phyloP scores from a whole-genome alignment of 1,140 invertebrate genomes.

The Fopius arisanus region DNA sequence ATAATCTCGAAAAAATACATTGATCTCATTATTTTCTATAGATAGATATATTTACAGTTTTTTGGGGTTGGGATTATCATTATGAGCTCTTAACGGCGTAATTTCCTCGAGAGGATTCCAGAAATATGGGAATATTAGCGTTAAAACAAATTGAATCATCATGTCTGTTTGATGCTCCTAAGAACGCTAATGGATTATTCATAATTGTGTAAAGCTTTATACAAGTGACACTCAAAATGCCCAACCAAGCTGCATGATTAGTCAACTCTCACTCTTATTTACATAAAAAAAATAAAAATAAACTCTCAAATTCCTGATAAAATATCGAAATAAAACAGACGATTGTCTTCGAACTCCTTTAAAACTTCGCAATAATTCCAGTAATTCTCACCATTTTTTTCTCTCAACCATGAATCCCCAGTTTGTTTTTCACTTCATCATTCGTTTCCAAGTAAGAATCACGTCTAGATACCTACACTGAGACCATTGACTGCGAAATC shows the following conservation, averaged over 20 bases:
- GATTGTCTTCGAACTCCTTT: neutral
- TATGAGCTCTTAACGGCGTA: neutral
- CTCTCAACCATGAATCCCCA: too few species aligned
- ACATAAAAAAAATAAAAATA: slow-evolving; percentile 44
- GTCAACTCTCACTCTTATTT: slow-evolving; percentile 13
- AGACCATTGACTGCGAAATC: neutral
- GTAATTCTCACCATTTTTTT: too few species aligned
- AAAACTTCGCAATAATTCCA: too few species aligned
- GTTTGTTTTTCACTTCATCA: too few species aligned
- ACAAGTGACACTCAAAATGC: slow-evolving; percentile 41
- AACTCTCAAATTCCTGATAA: slow-evolving; percentile 41
- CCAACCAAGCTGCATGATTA: slow-evolving; percentile 28
- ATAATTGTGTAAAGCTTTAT: slow-evolving; percentile 34
- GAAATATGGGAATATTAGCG: too few species aligned
- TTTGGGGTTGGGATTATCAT: neutral
- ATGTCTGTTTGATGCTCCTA: too few species aligned
- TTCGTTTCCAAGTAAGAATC: too few species aligned
- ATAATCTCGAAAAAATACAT: slow-evolving; percentile 16
- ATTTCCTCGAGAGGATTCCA: neutral
- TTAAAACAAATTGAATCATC: too few species aligned
- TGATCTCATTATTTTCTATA: slow-evolving; percentile 5
- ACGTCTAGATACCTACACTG: too few species aligned
- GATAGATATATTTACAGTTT: neutral
- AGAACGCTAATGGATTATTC: neutral
- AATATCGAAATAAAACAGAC: slow-evolving; percentile 28